A percentile compares a stretch with the other conserved stretches of the same genome.
Evolutionary conservation across 1,140 invertebrate genomes (phyloP).

Genomic region (Sarcophaga bullata): DNA sequence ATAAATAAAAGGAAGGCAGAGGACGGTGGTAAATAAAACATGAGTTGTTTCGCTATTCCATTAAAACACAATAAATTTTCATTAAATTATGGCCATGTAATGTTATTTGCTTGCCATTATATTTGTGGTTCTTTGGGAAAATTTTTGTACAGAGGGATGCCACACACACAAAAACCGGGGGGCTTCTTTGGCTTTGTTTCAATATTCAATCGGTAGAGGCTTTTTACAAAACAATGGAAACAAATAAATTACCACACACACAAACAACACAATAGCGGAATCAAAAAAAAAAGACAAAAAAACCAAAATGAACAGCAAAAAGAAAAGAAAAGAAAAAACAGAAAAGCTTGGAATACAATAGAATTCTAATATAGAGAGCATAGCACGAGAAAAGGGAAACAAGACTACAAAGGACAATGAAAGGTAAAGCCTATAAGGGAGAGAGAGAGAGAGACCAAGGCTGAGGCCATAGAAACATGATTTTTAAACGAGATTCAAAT

Average conservation of each 20-base stretch:
- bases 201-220: background rate
- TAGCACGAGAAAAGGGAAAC: too few relatives aligned
- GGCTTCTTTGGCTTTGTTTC: background rate
- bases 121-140: background rate
- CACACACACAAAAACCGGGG: too few relatives aligned
- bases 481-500: conserved; percentile 27
- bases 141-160: too few relatives aligned
- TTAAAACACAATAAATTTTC: conserved; percentile 28
- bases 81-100: conserved; percentile 20
- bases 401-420: too few relatives aligned
- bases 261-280: background rate
- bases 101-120: background rate
- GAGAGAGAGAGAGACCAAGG: too few relatives aligned
- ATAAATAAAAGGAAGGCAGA: too few relatives aligned
- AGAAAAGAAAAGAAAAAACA: too few relatives aligned
- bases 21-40: background rate
- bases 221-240: background rate
- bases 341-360: background rate
- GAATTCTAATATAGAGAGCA: too few relatives aligned
- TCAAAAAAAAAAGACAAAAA: background rate
- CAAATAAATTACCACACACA: background rate
- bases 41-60: background rate
- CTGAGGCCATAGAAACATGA: too few relatives aligned
- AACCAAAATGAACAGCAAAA: background rate
- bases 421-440: too few relatives aligned